Base-by-base conservation (phyloP, 35 echinoderm and acorn worm genomes). In the Apostichopus californicus region DNA sequence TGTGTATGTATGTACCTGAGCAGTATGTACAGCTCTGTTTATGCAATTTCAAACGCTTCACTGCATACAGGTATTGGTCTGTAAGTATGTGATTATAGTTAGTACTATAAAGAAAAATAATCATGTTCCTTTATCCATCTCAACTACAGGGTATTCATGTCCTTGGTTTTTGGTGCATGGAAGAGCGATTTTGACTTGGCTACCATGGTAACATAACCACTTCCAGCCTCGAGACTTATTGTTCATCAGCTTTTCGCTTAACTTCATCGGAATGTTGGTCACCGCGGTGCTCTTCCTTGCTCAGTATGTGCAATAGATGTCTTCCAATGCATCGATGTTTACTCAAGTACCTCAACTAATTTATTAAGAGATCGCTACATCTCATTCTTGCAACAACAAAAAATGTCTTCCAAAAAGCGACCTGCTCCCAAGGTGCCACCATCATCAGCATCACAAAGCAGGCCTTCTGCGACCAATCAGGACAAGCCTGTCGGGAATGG, bases 221-320 rank as follows among this genome's bases (percentile, higher is more conserved):
- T 9, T 12, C 58, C 12, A 61, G 58, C 58, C 34, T 46, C 7
- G 12, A 61, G 58, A 61, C 71, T 75, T 22, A 20, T 75, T n/a
- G 71, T 75, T 75, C 17, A 20, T 75, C 71, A 75, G 14, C 20
- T 75, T 5, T 18, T 75, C 7, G 17, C 1, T 18, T 75, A 7
- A 20, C 12, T 7, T 75, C 20, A 22, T 22, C 17, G 71, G 71
- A 75, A 75, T 75, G 71, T 22, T 18, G 11, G 14, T 75, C 17
- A 20, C n/a, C 18, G n/a, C 1, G 71, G 71, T 75, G 71, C 71
- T 75, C 71, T n/a, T 5, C 71, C n/a, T 22, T 75, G 71, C 17
- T 23, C 56, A 85, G 17, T 58, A 85, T 63, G 81, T 85, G 81
- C 81, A 85, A 85, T 85, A 85, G 57, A 85, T 56, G 81, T 85